Base-by-base conservation (phyloP, 30 jellyfish, hydroid and myxozoan genomes). In the Pelagia noctiluca region DNA sequence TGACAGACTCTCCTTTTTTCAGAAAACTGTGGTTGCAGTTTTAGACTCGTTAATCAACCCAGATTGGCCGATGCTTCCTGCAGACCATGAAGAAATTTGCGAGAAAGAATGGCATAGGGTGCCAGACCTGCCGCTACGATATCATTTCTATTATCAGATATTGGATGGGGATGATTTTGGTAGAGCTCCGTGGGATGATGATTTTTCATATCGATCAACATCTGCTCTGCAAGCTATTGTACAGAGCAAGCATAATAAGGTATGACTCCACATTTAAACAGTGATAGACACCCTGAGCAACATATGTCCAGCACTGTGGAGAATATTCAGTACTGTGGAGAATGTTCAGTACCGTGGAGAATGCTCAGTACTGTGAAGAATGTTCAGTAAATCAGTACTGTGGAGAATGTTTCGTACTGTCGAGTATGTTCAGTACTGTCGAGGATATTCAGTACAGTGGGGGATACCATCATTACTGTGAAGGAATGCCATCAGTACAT, bases 61-160 rank as follows among this genome's bases (percentile, higher is more conserved):
- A 23, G 95, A 87, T 66, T 94, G 99, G 99, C 99, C 99, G 16
- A 75, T 57, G 73, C 54, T 87, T 33, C 98, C 96, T 30, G 84
- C 70, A 35, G 92, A 71, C 23, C 91, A 94, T 46, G 81, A 66
- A 23, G 86, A 70, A n/a, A 30, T 32, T 21, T 62, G 50, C 48
- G 93, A 80, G 54, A 78, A 83, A 35, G 97, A 81, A 28, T 88
- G 96, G 95, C 71, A 88, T 61, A 63, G 71, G 30, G 88, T 81
- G 12, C 99, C 97, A 24, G 90, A 94, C 70, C 74, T 82, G 26
- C 99, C 99, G 11, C 60, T 94, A 2, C 83, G 96, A 8, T 87
- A 94, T 53, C 99, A 94, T 81, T 94, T 94, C 50, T 82, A 67
- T 75, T 94, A 81, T 63, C 90, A 75, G 25, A 37, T 94, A 26